Conservation (phyloP, 2,888 invertebrate species). For the Agrotis ipsilon region DNA sequence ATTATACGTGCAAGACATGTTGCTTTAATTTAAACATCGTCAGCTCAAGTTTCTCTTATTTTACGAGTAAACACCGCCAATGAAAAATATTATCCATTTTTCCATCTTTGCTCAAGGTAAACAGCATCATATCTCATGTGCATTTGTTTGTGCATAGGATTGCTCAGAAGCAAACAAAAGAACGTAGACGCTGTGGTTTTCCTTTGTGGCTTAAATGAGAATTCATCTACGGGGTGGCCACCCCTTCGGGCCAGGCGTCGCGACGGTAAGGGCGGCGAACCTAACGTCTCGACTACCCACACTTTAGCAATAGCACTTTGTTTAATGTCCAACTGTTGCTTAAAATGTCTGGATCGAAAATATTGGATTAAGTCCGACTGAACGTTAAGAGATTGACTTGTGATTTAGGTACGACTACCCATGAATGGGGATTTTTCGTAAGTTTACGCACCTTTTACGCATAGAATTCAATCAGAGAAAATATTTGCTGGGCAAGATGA, state of each 20-base stretch:
- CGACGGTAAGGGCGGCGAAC: conserved; percentile 69
- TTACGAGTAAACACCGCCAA: not conserved
- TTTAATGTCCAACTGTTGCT: conserved; percentile 55
- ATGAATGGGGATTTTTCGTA: not conserved
- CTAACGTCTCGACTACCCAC: conserved; percentile 55
- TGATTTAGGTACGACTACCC: not conserved
- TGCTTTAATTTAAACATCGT: not conserved
- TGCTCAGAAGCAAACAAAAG: conserved; percentile 55
- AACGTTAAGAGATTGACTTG: conserved; percentile 5
- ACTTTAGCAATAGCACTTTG: conserved; percentile 52
- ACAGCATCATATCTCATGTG: conserved; percentile 35
- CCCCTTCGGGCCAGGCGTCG: conserved; percentile 60
- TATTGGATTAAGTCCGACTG: conserved; percentile 12
- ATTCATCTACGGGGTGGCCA: conserved; percentile 52
- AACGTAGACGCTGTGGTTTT: conserved; percentile 48
- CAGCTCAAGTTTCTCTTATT: conserved; percentile 11
- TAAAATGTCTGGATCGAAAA: conserved; percentile 50
- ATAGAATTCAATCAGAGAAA: not conserved
- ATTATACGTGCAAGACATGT: not conserved
- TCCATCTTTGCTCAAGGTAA: conserved; percentile 25
- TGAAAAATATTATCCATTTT: conserved; percentile 20
- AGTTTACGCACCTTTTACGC: not conserved
- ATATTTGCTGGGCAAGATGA: too few relatives aligned
- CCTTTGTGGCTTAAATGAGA: conserved; percentile 57
- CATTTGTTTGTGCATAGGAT: conserved; percentile 43